Conservation (phyloP, 2,113 vertebrate species). For the Upupa epops region DNA sequence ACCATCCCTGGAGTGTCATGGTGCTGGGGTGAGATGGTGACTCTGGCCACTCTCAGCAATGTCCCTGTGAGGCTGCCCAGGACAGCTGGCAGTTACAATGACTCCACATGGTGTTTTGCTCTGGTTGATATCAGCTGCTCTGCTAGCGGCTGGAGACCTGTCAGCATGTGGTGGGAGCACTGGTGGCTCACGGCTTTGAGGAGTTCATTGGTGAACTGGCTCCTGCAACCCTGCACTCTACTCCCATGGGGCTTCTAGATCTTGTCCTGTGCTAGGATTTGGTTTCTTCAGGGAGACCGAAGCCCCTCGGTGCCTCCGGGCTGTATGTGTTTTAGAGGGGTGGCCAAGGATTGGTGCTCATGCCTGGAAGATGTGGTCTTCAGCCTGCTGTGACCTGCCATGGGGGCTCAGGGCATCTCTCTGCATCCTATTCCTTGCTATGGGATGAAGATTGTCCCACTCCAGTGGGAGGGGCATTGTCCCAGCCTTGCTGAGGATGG, state of each 20-base stretch:
- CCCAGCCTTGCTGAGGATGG: not conserved
- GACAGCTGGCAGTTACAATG: not conserved
- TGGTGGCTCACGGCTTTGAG: rapidly evolving
- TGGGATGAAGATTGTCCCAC: not conserved
- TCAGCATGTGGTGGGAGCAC: rapidly evolving
- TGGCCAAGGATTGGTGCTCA: not conserved
- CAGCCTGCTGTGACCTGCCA: not conserved
- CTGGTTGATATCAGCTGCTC: not conserved
- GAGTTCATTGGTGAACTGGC: not conserved
- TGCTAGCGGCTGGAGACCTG: not conserved
- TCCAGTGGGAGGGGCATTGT: not conserved
- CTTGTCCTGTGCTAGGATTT: not conserved
- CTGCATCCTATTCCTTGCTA: not conserved
- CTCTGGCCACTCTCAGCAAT: not conserved
- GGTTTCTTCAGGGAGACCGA: not conserved
- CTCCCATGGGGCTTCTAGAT: not conserved
- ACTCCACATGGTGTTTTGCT: not conserved
- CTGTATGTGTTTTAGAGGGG: not conserved
- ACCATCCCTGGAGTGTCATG: not conserved
- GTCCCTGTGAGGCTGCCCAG: not conserved
- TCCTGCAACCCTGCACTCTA: rapidly evolving
- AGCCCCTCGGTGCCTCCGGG: not conserved
- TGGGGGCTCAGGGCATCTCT: not conserved
- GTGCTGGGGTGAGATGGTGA: not conserved
- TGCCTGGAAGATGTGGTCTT: not conserved